These are phyloP conservation scores for Bettongia penicillata DNA, from an alignment of 2,113 vertebrate genomes.

Conservation along the genomic window DNA sequence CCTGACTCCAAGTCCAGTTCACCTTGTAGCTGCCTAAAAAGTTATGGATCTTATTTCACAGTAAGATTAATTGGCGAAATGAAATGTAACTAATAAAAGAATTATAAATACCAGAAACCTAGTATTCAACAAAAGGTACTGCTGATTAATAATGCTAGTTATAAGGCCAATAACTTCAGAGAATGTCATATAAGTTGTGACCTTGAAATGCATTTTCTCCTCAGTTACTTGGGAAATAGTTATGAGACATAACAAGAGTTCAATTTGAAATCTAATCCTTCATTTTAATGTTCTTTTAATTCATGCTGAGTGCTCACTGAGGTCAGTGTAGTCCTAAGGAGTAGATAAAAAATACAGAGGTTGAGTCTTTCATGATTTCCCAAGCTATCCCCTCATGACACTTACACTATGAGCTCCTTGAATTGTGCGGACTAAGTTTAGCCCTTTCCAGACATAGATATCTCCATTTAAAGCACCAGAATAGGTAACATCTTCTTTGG, in stretches of 20 bases:
- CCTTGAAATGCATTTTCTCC: slow-evolving; percentile 43
- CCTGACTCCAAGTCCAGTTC: background rate
- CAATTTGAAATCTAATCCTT: background rate
- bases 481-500: slow-evolving; percentile 96
- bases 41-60: background rate
- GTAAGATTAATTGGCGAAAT: background rate
- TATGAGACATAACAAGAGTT: background rate
- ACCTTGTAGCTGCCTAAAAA: background rate
- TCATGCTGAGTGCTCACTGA: background rate
- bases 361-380: slow-evolving; percentile 13
- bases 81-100: background rate
- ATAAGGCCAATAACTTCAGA: background rate
- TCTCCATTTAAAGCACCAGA: slow-evolving; percentile 98
- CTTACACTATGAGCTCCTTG: slow-evolving; percentile 97
- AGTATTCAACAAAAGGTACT: background rate
- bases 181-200: slow-evolving; percentile 4
- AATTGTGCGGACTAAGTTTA: slow-evolving; percentile 90
- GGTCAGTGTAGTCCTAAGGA: background rate
- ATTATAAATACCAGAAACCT: background rate
- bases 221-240: slow-evolving; percentile 14
- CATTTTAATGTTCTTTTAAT: background rate
- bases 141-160: background rate
- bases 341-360: background rate
- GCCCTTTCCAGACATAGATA: slow-evolving; percentile 96
- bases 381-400: slow-evolving; percentile 30